Conservation (phyloP, 2,113 vertebrate species). For the Etheostoma spectabile region DNA sequence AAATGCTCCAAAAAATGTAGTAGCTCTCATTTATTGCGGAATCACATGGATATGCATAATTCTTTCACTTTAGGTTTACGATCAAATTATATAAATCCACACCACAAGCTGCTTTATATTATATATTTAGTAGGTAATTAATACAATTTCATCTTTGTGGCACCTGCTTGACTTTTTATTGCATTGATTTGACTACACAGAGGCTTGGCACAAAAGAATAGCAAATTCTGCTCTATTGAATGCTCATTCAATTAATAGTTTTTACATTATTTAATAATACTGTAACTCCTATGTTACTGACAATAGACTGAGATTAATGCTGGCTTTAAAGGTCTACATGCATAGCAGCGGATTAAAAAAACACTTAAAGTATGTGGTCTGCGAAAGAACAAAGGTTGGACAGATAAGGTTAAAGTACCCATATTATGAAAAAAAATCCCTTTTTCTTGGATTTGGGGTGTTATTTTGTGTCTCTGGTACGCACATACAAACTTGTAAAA, state of each 20-base stretch:
- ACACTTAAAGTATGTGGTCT: neutral
- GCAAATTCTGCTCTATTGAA: neutral
- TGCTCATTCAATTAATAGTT: slow-evolving; percentile 15
- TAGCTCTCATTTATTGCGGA: neutral
- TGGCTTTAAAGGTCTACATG: neutral
- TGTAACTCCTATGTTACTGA: neutral
- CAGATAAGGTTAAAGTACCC: slow-evolving; percentile 19
- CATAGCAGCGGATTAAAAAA: neutral
- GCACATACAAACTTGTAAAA: too few species aligned
- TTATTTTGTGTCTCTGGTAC: too few species aligned
- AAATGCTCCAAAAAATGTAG: neutral
- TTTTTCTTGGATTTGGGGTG: too few species aligned
- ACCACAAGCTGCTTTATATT: slow-evolving; percentile 15
- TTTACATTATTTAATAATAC: slow-evolving; percentile 2
- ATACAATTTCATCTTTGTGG: neutral
- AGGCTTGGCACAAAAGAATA: slow-evolving; percentile 1
- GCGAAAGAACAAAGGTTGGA: slow-evolving; percentile 27
- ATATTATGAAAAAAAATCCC: too few species aligned
- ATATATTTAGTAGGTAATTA: slow-evolving; percentile 11
- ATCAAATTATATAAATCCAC: neutral
- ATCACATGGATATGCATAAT: neutral
- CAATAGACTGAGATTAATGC: neutral
- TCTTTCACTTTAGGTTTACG: neutral
- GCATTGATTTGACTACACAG: slow-evolving; percentile 30
- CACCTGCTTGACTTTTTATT: neutral